Conservation (phyloP, 53 echinoderm and acorn worm genomes). For the Zoroaster sp. region DNA sequence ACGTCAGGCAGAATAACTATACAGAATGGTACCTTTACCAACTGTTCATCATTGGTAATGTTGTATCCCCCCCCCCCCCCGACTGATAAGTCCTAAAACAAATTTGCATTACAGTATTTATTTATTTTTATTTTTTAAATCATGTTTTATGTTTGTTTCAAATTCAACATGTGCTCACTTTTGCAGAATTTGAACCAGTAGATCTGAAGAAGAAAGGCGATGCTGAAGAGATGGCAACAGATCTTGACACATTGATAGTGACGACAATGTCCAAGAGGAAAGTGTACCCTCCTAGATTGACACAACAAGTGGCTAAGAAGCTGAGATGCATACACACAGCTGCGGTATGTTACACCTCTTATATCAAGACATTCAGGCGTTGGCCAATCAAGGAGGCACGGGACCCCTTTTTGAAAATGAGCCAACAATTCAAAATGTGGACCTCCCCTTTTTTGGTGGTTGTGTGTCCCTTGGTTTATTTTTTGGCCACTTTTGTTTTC, state of each 20-base stretch:
- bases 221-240: constrained; percentile 55
- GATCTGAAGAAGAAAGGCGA: constrained; percentile 64
- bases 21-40: no score
- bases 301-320: constrained; percentile 60
- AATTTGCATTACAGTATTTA: no score
- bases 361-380: background rate
- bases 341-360: constrained; percentile 19
- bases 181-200: constrained; percentile 75
- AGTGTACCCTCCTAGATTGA: constrained; percentile 52
- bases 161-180: constrained; percentile 23
- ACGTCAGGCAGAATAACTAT: no score
- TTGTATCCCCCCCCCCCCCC: no score
- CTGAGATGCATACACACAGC: constrained; percentile 59
- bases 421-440: no score
- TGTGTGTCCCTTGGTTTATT: no score
- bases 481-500: no score
- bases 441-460: no score
- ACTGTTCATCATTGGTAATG: no score
- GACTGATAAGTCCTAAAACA: no score
- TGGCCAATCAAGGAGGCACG: background rate
- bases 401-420: background rate
- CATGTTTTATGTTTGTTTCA: background rate
- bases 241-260: constrained; percentile 65
- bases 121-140: background rate
- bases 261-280: constrained; percentile 69